A percentile compares a stretch with the other conserved stretches of the same genome.
phyloP scores from a whole-genome alignment of 2,797 vertebrate genomes.

The Enteromius anoplus region DNA sequence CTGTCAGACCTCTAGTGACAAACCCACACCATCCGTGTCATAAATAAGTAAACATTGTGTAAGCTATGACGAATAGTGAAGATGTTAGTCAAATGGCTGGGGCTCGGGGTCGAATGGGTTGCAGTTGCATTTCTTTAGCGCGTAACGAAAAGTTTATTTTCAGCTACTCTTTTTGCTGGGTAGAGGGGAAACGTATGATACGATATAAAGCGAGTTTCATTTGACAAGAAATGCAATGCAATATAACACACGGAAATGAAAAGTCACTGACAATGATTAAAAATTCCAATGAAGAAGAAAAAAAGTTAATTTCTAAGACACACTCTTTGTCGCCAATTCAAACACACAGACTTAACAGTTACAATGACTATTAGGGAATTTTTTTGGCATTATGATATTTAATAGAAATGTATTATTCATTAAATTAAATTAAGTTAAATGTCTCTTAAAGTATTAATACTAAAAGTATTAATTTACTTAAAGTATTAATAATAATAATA shows the following conservation, averaged over 20 bases:
- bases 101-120: constrained; percentile 62
- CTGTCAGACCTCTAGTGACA: constrained; percentile 70
- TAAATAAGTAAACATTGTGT: constrained; percentile 72
- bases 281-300: neutral
- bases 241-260: neutral
- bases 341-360: neutral
- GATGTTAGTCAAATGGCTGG: constrained; percentile 72
- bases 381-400: neutral
- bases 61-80: constrained; percentile 69
- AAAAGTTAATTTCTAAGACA: neutral
- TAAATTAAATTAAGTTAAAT: neutral
- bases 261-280: neutral
- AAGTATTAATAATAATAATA: neutral
- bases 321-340: too few relatives aligned
- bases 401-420: neutral
- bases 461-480: neutral
- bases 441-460: neutral
- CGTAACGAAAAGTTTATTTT: constrained; percentile 66
- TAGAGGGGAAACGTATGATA: neutral
- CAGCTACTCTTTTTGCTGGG: constrained; percentile 64
- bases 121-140: constrained; percentile 68
- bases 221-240: neutral
- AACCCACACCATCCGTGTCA: constrained; percentile 65
- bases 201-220: neutral
- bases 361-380: too few relatives aligned